Evolutionary conservation across 92 coral and sea anemone species (phyloP).

Genomic region (Porites rus): DNA sequence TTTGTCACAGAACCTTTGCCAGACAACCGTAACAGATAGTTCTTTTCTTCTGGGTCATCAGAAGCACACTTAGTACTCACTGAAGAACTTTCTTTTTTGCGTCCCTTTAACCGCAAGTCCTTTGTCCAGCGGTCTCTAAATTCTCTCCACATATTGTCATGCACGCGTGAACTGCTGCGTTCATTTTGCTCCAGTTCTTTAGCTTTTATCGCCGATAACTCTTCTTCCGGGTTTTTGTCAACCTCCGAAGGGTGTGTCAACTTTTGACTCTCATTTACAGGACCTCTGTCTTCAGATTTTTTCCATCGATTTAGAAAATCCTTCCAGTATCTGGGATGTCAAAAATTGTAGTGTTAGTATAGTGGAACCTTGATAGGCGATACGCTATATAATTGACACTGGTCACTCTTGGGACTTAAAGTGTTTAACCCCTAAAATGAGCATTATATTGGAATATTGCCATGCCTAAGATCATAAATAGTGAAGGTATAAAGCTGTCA

Average conservation of each 20-base stretch:
- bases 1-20: background rate
- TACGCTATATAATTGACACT: background rate
- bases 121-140: slow-evolving; percentile 70
- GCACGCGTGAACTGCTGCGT: background rate
- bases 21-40: background rate
- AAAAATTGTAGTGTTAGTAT: background rate
- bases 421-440: background rate
- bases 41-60: background rate
- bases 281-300: slow-evolving; percentile 10
- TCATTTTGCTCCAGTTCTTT: background rate
- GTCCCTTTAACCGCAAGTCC: slow-evolving; percentile 29
- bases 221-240: slow-evolving; percentile 6
- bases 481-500: too few relatives aligned
- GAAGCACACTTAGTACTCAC: slow-evolving; percentile 1
- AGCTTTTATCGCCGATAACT: background rate
- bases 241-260: background rate
- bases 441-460: too few relatives aligned
- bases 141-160: slow-evolving; percentile 14
- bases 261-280: slow-evolving; percentile 3
- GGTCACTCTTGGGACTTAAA: background rate
- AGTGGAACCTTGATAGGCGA: background rate
- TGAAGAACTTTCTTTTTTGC: background rate
- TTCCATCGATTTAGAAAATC: slow-evolving; percentile 40
- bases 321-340: slow-evolving; percentile 28
- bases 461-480: too few relatives aligned